Evolutionary conservation across 2,113 vertebrate genomes (phyloP), one percentile per base, ranked within the genome.

Genomic region (Anolis sagrei): DNA sequence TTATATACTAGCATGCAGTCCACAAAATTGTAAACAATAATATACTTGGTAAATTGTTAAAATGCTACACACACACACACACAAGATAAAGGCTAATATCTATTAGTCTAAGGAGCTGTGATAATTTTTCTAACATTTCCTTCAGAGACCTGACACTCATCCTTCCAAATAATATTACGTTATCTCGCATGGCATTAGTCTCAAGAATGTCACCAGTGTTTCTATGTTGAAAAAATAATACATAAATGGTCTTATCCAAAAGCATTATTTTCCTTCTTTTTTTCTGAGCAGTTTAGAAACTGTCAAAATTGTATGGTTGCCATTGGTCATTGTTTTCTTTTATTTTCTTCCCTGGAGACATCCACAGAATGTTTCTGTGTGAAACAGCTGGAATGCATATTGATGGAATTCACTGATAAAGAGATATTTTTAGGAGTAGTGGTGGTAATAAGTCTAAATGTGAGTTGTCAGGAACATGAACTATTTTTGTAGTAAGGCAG

Each of bases 341-440:
- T 18, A 18, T 48, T 62, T 2, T 32, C n/a, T 21, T 49, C 48
- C 18, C 48, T 39, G 10, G 19, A 21, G 27, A 58, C 11, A 32
- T 78, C 25, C 64, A 9, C 81, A 61, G 6, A 66, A 19, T 23
- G 72, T 76, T 84, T 87, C 77, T 62, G 19, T 77, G n/a, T 80
- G 19, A 81, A 90, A 34, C 76, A 82, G 7, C 21, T 81, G 66
- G 64, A n/a, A 29, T 85, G 62, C 68, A 69, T 25, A 82, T 49
- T 61, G n/a, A 32, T 87, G 23, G 54, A 86, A 79, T 83, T 64
- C 27, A 62, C 34, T 68, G 18, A 51, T 77, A 70, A 72, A 36
- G 7, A 36, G 7, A 44, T 29, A 54, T 8, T 54, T 19, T 73
- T 7, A 27, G 29, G 34, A 34, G 11, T n/a, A 44, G 29, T 75